These are phyloP conservation scores for Drosophila nr. medialis DNA, from an alignment of 2,888 invertebrate genomes.

Conservation along the genomic window DNA sequence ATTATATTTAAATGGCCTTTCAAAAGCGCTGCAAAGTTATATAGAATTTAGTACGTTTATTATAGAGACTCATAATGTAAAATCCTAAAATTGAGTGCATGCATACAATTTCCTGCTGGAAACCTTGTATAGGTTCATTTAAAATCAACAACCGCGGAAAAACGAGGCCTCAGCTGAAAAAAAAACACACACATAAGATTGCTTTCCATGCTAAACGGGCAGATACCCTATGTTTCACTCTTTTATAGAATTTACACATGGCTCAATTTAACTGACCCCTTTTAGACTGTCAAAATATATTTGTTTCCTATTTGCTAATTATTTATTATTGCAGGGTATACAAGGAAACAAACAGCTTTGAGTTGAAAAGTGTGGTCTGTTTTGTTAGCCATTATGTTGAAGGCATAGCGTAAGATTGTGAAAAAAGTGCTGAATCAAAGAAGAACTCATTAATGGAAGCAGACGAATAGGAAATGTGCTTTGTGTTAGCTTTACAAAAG, in stretches of 20 bases:
- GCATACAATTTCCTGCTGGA: conserved; percentile 28
- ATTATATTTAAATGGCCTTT: conserved; percentile 44
- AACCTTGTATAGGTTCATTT: conserved; percentile 26
- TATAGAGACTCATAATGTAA: conserved; percentile 53
- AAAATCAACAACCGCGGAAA: conserved; percentile 20
- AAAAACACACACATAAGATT: not conserved
- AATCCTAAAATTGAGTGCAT: conserved; percentile 44
- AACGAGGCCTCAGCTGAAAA: not conserved
- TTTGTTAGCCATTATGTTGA: conserved; percentile 3
- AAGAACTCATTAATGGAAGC: not conserved
- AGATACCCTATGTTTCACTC: conserved; percentile 10
- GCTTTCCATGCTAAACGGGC: not conserved
- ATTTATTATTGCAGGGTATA: not conserved
- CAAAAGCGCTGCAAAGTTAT: conserved; percentile 61
- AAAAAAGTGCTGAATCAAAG: not conserved
- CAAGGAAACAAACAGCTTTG: not conserved
- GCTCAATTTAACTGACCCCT: not conserved
- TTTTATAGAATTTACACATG: too few relatives aligned
- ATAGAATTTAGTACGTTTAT: conserved; percentile 79
- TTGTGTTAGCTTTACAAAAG: not conserved
- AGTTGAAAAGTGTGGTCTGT: not conserved
- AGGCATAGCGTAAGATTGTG: not conserved
- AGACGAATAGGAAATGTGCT: not conserved
- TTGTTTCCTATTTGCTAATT: not conserved
- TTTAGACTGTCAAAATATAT: not conserved